A percentile compares a stretch with the other conserved stretches of the same genome.
These are phyloP conservation scores for Melinaea marsaeus DNA, from an alignment of 2,888 invertebrate species.

Conservation along the genomic window DNA sequence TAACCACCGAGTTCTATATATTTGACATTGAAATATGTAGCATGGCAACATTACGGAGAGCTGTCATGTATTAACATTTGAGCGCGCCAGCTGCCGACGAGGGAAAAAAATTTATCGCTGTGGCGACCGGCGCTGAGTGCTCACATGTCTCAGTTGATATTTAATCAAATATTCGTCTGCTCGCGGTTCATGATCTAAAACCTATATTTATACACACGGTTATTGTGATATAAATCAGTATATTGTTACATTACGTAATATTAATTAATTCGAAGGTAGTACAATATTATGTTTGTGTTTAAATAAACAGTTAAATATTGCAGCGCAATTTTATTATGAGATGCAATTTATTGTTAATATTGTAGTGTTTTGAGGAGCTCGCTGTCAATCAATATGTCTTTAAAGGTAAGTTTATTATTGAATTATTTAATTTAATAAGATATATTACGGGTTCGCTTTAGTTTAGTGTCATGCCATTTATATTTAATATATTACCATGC, in stretches of 20 bases:
- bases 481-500: constrained; percentile 1
- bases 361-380: constrained; percentile 14
- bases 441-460: too few relatives aligned
- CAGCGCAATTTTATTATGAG: constrained; percentile 16
- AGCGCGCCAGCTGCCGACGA: constrained; percentile 9
- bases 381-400: constrained; percentile 25
- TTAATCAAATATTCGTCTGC: not conserved
- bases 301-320: constrained; percentile 2
- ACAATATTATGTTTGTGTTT: not conserved
- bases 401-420: constrained; percentile 25
- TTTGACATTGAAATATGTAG: too few relatives aligned
- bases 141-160: constrained; percentile 6
- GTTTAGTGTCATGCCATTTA: too few relatives aligned
- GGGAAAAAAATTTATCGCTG: constrained; percentile 22
- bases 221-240: not conserved
- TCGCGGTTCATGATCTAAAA: not conserved
- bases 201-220: not conserved
- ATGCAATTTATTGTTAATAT: constrained; percentile 23
- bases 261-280: not conserved
- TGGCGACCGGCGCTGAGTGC: constrained; percentile 25
- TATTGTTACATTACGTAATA: not conserved
- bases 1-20: too few relatives aligned
- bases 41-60: not conserved
- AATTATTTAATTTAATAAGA: not conserved
- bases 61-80: constrained; percentile 5